phyloP scores from a whole-genome alignment of 2,888 invertebrate species.

The Strigamia transsilvanica region DNA sequence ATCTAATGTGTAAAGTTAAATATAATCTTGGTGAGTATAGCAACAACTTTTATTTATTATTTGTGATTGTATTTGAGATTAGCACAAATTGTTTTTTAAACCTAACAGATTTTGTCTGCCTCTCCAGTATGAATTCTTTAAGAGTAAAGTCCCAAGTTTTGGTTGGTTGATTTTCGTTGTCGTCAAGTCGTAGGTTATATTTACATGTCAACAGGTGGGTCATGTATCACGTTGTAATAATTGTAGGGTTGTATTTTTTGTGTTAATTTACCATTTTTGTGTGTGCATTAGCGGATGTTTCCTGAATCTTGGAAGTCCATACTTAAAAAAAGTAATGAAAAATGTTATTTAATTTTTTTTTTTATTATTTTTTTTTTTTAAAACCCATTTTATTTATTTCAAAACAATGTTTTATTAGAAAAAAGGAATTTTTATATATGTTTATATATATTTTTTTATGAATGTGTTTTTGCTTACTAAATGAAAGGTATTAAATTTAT shows the following conservation, averaged over 20 bases:
- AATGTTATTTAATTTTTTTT: constrained; percentile 7
- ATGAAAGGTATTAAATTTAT: constrained; percentile 49
- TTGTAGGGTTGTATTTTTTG: constrained; percentile 22
- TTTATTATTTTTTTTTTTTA: too few species aligned
- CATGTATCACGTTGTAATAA: constrained; percentile 39
- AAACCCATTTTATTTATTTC: not conserved
- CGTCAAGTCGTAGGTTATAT: constrained; percentile 26
- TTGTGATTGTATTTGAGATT: constrained; percentile 4
- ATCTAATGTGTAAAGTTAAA: constrained; percentile 18
- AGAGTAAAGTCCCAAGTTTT: constrained; percentile 38
- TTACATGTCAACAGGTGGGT: constrained; percentile 52
- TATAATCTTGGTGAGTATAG: constrained; percentile 27
- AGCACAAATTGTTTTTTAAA: constrained; percentile 38
- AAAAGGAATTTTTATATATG: not conserved
- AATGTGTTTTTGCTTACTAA: not conserved
- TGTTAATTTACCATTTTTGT: constrained; percentile 27
- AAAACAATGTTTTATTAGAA: not conserved
- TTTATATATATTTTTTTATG: not conserved
- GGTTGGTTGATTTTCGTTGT: constrained; percentile 31
- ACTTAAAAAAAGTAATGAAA: constrained; percentile 30
- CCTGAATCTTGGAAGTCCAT: constrained; percentile 35
- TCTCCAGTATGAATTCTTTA: constrained; percentile 52
- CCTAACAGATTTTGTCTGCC: constrained; percentile 52
- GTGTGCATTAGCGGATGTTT: constrained; percentile 33
- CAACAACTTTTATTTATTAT: not conserved